Evolutionary conservation across 2,113 vertebrate species (phyloP).

Genomic region (Corydoras sp.): DNA sequence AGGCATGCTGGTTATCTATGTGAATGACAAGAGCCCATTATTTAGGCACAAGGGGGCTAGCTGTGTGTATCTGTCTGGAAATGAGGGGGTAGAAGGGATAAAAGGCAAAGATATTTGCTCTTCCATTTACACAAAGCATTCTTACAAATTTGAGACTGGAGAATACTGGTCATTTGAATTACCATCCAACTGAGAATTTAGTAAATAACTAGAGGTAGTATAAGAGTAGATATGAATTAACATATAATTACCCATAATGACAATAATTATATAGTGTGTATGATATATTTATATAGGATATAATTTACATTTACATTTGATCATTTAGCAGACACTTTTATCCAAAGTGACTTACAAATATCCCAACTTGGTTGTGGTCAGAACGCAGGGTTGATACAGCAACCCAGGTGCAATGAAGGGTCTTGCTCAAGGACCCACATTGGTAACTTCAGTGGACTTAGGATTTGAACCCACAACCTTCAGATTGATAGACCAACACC

Average conservation of each 20-base stretch:
- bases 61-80: constrained; percentile 46
- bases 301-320: too few relatives aligned
- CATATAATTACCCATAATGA: constrained; percentile 41
- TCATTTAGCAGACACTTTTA: too few relatives aligned
- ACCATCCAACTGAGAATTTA: constrained; percentile 7
- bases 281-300: too few relatives aligned
- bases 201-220: constrained; percentile 58
- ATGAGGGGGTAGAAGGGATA: constrained; percentile 50
- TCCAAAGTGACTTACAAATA: too few relatives aligned
- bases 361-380: too few relatives aligned
- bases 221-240: constrained; percentile 7
- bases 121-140: constrained; percentile 52
- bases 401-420: too few relatives aligned
- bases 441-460: too few relatives aligned
- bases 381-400: too few relatives aligned
- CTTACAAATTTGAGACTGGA: constrained; percentile 52
- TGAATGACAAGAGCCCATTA: constrained; percentile 64
- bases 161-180: constrained; percentile 60
- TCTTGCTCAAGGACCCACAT: too few relatives aligned
- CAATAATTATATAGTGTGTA: too few relatives aligned
- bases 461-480: too few relatives aligned
- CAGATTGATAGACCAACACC: too few relatives aligned
- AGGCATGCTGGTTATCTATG: constrained; percentile 47
- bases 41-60: constrained; percentile 47
- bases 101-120: constrained; percentile 62